Conservation (phyloP, 1,140 invertebrate genomes). For the Colletes latitarsis region DNA sequence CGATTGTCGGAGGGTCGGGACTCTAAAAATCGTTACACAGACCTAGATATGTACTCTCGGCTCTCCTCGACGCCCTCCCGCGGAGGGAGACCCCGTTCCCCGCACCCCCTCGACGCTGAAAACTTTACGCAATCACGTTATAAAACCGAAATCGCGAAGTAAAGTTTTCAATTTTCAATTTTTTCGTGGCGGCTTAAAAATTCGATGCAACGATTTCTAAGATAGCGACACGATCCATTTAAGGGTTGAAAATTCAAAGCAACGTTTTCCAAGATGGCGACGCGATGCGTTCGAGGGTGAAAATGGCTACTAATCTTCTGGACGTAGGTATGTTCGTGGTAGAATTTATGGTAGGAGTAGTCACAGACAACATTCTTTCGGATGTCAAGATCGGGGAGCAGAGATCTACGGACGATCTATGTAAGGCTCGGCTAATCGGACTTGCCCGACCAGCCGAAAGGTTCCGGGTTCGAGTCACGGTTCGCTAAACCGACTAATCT, state of each 20-base stretch:
- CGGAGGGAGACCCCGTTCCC: conserved; percentile 1
- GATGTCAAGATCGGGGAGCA: background rate
- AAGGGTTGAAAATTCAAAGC: too few relatives aligned
- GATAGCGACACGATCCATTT: too few relatives aligned
- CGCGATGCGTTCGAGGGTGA: too few relatives aligned
- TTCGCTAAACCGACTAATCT: background rate
- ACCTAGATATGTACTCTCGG: conserved; percentile 67
- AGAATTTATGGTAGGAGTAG: too few relatives aligned
- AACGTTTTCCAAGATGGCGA: too few relatives aligned
- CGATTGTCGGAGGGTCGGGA: conserved; percentile 72
- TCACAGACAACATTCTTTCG: too few relatives aligned
- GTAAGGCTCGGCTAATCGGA: conserved; percentile 25
- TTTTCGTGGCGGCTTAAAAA: too few relatives aligned
- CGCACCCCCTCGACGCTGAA: conserved; percentile 21
- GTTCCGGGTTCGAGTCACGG: conserved; percentile 23
- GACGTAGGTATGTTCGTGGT: too few relatives aligned
- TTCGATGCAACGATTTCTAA: too few relatives aligned
- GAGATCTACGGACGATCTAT: background rate
- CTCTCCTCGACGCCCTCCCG: conserved; percentile 28
- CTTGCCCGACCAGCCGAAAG: background rate
- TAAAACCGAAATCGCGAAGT: background rate
- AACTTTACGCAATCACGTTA: conserved; percentile 40
- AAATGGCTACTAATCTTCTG: too few relatives aligned
- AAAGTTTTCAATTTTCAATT: background rate
- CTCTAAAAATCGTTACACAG: conserved; percentile 78